Evolutionary conservation across 1,140 invertebrate genomes (phyloP).

Genomic region (Drosophila asahinai): DNA sequence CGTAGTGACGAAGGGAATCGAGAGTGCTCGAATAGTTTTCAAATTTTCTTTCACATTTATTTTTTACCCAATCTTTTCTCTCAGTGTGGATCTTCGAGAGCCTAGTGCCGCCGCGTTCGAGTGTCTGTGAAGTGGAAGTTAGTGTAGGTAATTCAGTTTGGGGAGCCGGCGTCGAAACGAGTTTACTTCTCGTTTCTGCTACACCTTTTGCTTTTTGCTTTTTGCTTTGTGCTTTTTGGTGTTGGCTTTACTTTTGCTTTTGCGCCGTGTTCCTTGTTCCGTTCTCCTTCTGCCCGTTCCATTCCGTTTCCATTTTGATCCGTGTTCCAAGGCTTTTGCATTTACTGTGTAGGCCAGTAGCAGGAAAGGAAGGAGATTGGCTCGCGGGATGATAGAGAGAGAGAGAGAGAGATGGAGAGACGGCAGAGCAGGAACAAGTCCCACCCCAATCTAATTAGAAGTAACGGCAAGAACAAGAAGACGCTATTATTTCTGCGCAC

Average conservation of each 20-base stretch:
- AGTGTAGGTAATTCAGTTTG: constrained; percentile 35
- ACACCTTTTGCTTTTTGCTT: constrained; percentile 40
- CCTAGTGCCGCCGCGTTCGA: background rate
- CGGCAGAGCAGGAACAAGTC: constrained; percentile 18
- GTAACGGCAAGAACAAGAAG: constrained; percentile 53
- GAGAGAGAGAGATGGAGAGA: background rate
- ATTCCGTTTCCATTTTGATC: constrained; percentile 38
- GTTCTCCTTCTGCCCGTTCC: constrained; percentile 17
- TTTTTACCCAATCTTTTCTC: constrained; percentile 1
- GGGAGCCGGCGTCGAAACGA: constrained; percentile 49
- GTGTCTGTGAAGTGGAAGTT: constrained; percentile 28
- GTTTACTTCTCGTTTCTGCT: constrained; percentile 56
- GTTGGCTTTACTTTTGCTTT: constrained; percentile 17
- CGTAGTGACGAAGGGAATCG: no score
- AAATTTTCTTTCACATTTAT: background rate
- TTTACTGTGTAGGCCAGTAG: constrained; percentile 41
- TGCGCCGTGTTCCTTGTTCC: constrained; percentile 48
- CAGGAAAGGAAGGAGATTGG: constrained; percentile 58
- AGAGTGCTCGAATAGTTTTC: no score
- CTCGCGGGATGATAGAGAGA: background rate
- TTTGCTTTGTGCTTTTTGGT: background rate
- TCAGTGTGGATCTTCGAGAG: constrained; percentile 35
- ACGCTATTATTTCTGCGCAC: constrained; percentile 36
- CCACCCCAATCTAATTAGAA: constrained; percentile 64
- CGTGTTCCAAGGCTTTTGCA: constrained; percentile 71